A percentile compares a stretch with the other conserved stretches of the same genome.
Conservation (phyloP, 2,797 vertebrate genomes). For the Crocodylus rhombifer region DNA sequence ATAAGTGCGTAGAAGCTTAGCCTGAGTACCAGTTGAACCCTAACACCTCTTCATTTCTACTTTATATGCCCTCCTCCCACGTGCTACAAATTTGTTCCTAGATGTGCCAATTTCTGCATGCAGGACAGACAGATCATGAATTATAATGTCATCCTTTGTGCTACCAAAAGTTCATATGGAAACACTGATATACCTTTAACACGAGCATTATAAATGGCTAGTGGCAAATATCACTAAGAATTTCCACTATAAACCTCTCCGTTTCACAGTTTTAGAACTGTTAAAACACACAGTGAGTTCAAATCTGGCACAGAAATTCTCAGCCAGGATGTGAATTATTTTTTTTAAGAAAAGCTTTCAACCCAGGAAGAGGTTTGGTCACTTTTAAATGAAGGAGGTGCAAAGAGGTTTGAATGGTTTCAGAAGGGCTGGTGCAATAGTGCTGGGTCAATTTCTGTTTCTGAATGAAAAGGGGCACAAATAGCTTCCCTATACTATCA, state of each 20-base stretch:
- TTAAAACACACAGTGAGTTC: background rate
- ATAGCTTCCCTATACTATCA: background rate
- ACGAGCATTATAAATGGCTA: background rate
- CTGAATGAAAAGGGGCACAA: background rate
- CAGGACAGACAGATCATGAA: background rate
- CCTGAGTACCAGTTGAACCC: background rate
- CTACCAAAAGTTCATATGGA: fast-evolving
- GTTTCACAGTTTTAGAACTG: background rate
- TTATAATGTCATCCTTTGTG: background rate
- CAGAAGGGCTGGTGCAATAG: background rate
- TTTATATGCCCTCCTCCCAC: background rate
- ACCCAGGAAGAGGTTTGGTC: background rate
- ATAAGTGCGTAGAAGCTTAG: background rate
- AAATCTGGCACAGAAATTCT: background rate
- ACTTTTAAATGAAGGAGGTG: background rate
- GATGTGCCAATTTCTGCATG: background rate
- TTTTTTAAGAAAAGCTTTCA: background rate
- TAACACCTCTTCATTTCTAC: background rate
- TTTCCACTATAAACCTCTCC: background rate
- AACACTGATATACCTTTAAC: background rate
- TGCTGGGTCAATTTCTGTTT: background rate
- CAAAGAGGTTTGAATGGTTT: background rate
- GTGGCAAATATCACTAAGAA: background rate
- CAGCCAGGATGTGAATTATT: background rate
- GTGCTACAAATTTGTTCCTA: background rate